phyloP scores from a whole-genome alignment of 2,797 vertebrate genomes.

The Phalloptychus januarius region DNA sequence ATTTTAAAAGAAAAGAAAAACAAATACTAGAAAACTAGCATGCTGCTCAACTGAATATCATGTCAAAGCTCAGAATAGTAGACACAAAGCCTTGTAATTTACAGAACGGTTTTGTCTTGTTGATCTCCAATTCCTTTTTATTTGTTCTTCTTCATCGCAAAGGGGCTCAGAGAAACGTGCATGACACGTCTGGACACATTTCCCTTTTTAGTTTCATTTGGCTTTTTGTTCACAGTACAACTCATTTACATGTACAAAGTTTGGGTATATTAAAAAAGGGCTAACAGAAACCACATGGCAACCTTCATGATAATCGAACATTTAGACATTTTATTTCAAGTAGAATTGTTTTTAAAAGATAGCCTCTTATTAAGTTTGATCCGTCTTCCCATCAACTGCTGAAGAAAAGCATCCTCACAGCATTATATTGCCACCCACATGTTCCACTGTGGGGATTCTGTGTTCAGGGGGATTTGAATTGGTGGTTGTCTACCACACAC shows the following conservation, averaged over 20 bases:
- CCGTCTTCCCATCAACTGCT: background rate
- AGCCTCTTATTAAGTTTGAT: background rate
- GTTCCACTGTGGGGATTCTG: too few species aligned
- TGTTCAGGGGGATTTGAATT: background rate
- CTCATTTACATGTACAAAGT: background rate
- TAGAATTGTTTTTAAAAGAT: background rate
- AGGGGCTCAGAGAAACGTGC: constrained; percentile 50
- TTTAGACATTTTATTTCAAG: background rate
- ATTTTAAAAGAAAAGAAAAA: constrained; percentile 33
- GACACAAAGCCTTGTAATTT: constrained; percentile 80
- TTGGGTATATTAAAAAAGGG: background rate
- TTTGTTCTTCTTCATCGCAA: constrained; percentile 64
- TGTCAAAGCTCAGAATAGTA: constrained; percentile 78
- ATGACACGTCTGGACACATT: constrained; percentile 42
- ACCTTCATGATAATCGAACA: background rate
- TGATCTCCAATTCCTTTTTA: constrained; percentile 72
- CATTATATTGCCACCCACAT: background rate
- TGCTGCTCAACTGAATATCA: constrained; percentile 59
- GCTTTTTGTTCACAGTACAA: background rate
- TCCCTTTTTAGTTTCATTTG: background rate
- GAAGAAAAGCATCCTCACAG: background rate
- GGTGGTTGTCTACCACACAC: background rate
- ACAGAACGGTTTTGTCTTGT: constrained; percentile 77
- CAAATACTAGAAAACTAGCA: constrained; percentile 15
- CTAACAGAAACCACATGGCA: background rate